phyloP scores from a whole-genome alignment of 2,797 vertebrate species.

The Steatocranus sp. region DNA sequence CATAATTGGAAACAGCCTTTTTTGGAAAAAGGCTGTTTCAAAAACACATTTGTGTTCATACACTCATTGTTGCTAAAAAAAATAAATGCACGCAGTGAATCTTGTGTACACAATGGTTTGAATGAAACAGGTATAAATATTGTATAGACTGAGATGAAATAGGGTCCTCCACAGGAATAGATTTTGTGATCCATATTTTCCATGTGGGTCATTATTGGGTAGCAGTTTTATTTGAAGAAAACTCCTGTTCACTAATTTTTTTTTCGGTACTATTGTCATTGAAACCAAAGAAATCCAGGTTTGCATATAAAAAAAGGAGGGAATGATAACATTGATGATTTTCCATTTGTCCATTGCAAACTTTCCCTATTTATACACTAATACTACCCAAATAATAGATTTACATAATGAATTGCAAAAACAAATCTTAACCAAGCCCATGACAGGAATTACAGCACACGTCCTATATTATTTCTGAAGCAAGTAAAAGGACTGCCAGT shows the following conservation, averaged over 20 bases:
- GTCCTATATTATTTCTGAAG: not conserved
- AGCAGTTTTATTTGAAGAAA: not conserved
- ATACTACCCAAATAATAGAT: not conserved
- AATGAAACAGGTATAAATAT: not conserved
- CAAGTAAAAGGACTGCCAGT: conserved; percentile 2
- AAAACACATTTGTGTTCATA: not conserved
- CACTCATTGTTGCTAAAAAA: not conserved
- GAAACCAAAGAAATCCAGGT: not conserved
- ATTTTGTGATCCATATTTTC: not conserved
- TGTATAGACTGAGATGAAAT: not conserved
- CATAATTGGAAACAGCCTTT: not conserved
- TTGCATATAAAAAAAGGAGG: not conserved
- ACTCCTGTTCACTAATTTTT: not conserved
- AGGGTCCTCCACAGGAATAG: not conserved
- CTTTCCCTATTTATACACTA: not conserved
- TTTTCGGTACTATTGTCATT: not conserved
- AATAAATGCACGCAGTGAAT: not conserved
- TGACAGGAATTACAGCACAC: not conserved
- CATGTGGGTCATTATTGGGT: not conserved
- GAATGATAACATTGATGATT: not conserved
- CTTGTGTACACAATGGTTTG: not conserved
- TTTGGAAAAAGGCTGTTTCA: not conserved
- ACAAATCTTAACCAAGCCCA: not conserved
- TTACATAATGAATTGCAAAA: conserved; percentile 1
- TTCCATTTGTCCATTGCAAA: not conserved